Conservation (phyloP, 2,888 invertebrate species). For the Willowsia nigromaculata region DNA sequence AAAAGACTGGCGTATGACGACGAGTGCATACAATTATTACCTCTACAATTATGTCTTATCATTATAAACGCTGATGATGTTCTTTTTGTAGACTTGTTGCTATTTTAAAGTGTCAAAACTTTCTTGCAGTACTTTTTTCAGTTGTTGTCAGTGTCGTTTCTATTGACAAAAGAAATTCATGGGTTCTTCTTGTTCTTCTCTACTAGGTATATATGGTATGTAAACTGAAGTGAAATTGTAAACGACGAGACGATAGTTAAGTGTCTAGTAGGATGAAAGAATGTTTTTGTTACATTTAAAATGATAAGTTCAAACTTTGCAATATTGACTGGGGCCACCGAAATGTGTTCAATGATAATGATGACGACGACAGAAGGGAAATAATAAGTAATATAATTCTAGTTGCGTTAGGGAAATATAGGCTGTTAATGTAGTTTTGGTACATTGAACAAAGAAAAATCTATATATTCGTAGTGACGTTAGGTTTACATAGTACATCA, state of each 20-base stretch:
- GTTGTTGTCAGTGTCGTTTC: not conserved
- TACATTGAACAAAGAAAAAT: not conserved
- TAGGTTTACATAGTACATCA: no score
- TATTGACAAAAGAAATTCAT: no score
- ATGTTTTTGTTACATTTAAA: not conserved
- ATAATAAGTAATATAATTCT: not conserved
- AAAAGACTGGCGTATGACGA: slow-evolving; percentile 64
- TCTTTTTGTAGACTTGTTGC: not conserved
- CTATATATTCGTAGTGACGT: slow-evolving; percentile 67
- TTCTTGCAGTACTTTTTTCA: not conserved
- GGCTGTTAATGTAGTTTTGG: not conserved
- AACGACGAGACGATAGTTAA: not conserved
- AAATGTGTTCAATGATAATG: slow-evolving; percentile 71
- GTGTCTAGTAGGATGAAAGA: no score
- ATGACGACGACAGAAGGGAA: not conserved
- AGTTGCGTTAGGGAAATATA: not conserved
- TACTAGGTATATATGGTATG: no score
- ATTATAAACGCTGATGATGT: not conserved
- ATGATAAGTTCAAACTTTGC: slow-evolving; percentile 32
- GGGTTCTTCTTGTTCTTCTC: no score
- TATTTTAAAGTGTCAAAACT: no score
- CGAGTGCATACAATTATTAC: not conserved
- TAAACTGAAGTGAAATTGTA: not conserved
- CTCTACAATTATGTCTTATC: no score
- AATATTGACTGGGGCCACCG: slow-evolving; percentile 73